Conservation (phyloP, 2,113 vertebrate species). For the Dromaius novaehollandiae region DNA sequence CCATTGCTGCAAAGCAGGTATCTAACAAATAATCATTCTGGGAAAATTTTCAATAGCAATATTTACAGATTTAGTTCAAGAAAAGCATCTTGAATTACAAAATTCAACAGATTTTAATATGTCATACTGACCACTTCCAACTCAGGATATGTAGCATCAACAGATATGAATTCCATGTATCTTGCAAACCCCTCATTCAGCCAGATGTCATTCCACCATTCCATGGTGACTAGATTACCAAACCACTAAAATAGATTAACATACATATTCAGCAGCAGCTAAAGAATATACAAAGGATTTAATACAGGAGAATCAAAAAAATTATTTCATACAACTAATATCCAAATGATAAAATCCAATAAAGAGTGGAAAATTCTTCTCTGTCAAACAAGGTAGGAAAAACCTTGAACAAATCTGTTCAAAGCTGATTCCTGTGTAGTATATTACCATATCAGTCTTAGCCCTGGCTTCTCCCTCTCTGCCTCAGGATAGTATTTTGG, state of each 20-base stretch:
- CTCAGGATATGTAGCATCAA: constrained; percentile 36
- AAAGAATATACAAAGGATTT: background rate
- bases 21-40: constrained; percentile 38
- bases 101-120: background rate
- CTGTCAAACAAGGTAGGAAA: background rate
- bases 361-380: background rate
- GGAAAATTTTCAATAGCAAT: background rate
- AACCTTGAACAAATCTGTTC: background rate
- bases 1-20: constrained; percentile 48
- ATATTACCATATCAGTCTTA: background rate
- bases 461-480: background rate
- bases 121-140: constrained; percentile 26
- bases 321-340: background rate
- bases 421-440: background rate
- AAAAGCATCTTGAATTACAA: background rate
- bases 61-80: background rate
- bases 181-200: constrained; percentile 60
- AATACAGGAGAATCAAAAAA: background rate
- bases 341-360: background rate
- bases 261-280: background rate
- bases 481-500: background rate
- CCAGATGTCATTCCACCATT: constrained; percentile 64
- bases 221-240: constrained; percentile 63
- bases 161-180: constrained; percentile 43
- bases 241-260: constrained; percentile 40